Conservation (phyloP, 2,113 vertebrate species). For the Toxotes jaculatrix region DNA sequence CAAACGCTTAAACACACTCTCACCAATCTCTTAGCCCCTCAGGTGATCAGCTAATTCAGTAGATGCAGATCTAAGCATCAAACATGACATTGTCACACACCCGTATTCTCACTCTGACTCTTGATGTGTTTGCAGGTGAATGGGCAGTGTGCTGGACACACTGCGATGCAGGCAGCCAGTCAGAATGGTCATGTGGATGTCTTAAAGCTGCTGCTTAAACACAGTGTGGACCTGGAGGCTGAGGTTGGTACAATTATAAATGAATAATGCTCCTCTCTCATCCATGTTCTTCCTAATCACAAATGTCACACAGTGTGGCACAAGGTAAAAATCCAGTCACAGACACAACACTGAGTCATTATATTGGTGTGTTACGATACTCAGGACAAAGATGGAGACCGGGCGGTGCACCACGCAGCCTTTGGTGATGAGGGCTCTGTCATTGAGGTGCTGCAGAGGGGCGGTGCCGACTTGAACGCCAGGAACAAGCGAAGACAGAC, state of each 20-base stretch:
- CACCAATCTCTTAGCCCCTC: constrained; percentile 14
- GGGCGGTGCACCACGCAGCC: constrained; percentile 97
- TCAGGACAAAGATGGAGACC: constrained; percentile 98
- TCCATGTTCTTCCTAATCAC: neutral
- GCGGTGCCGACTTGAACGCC: constrained; percentile 96
- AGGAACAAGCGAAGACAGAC: constrained; percentile 98
- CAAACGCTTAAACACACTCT: constrained; percentile 40
- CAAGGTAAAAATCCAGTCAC: constrained; percentile 1
- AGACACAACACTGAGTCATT: constrained; percentile 32
- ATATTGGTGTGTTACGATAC: constrained; percentile 34
- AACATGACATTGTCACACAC: neutral
- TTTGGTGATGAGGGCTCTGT: constrained; percentile 98
- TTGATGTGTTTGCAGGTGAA: constrained; percentile 89
- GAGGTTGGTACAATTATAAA: constrained; percentile 86
- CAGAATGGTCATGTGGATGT: constrained; percentile 99
- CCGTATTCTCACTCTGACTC: neutral
- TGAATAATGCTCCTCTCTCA: neutral
- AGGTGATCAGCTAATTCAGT: constrained; percentile 41
- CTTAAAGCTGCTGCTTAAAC: constrained; percentile 96
- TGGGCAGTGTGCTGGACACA: constrained; percentile 98
- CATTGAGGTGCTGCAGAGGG: constrained; percentile 96
- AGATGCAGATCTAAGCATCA: constrained; percentile 32
- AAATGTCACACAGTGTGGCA: constrained; percentile 3
- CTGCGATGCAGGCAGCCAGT: constrained; percentile 99
- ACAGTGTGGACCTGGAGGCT: constrained; percentile 97